Base-by-base conservation (phyloP, 2,113 vertebrate genomes). In the Kryptolebias marmoratus region DNA sequence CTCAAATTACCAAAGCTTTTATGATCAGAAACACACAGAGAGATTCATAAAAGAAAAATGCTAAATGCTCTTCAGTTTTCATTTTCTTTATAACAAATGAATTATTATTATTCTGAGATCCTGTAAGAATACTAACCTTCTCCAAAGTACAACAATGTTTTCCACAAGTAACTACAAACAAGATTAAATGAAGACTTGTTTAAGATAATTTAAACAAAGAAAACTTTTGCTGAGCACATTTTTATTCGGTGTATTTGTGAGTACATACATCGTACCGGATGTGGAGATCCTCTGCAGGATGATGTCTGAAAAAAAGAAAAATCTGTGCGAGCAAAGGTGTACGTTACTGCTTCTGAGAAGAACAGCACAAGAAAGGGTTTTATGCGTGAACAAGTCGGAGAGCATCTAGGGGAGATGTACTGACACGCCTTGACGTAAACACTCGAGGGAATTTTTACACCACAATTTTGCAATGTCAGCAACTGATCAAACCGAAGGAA, bases 391-490 rank as follows among this genome's bases (percentile, higher is more conserved):
- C 2, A 30, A 13, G 31, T 45, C 36, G 58, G 32, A 63, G 1
- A 12, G 10, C 56, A 66, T 13, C 28, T 71, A 45, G 42, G 68
- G 68, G 69, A 83, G 68, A 72, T 61, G 36, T 2, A 16, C 52
- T 45, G 2, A 48, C 65, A 54, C 28, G 12, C 1, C n/a, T 62
- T n/a, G 18, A 82, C 13, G 42, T 58, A 10, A 39, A 22, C 32
- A 59, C 75, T 32, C 66, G 4, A 76, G 82, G 78, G 64, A 54
- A 36, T 74, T 77, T 57, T 62, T 5, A 9, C 39, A 32, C 62
- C 74, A 75, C 63, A 60, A 47, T 49, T 63, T 2, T 73, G 60
- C 59, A 9, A 1, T 5, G 59, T 81, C 54, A 82, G 13, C 71
- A 78, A 68, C 75, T 79, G 77, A 61, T 45, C 5, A 3, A 39